These are phyloP conservation scores for Acanthis flammea DNA, from an alignment of 2,797 vertebrate genomes.

Conservation along the genomic window DNA sequence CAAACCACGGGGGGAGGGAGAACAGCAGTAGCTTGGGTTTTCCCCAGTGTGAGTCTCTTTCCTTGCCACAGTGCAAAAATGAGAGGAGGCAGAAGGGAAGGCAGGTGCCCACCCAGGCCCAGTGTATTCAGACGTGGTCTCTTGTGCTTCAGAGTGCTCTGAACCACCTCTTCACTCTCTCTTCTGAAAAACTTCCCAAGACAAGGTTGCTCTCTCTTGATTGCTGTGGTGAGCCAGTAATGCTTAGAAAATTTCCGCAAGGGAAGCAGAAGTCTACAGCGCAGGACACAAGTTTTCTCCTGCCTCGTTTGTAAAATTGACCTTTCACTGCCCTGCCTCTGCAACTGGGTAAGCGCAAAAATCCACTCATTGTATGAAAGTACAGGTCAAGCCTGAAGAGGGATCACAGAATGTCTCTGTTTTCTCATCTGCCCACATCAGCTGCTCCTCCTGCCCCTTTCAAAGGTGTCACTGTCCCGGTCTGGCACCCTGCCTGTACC, in stretches of 20 bases:
- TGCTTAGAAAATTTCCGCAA: background rate
- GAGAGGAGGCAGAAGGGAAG: background rate
- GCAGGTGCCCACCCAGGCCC: background rate
- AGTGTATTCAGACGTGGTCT: background rate
- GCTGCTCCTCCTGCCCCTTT: background rate
- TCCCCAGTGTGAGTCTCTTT: background rate
- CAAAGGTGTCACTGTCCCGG: fast-evolving
- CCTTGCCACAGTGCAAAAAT: background rate
- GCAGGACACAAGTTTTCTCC: background rate
- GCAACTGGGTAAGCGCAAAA: background rate
- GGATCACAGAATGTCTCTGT: background rate
- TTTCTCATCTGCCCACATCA: background rate
- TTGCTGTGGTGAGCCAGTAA: background rate
- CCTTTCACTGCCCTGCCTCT: background rate
- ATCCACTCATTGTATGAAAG: background rate
- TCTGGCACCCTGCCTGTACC: background rate
- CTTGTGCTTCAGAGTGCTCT: background rate
- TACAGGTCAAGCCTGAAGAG: background rate
- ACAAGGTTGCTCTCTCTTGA: background rate
- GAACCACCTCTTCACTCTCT: background rate
- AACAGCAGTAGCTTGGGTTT: background rate
- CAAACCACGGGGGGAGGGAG: fast-evolving
- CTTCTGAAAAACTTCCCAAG: background rate
- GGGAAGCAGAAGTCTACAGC: background rate
- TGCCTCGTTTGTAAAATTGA: fast-evolving